Evolutionary conservation across 2,888 invertebrate species (phyloP).

Genomic region (Pollenia griseotomentosa): DNA sequence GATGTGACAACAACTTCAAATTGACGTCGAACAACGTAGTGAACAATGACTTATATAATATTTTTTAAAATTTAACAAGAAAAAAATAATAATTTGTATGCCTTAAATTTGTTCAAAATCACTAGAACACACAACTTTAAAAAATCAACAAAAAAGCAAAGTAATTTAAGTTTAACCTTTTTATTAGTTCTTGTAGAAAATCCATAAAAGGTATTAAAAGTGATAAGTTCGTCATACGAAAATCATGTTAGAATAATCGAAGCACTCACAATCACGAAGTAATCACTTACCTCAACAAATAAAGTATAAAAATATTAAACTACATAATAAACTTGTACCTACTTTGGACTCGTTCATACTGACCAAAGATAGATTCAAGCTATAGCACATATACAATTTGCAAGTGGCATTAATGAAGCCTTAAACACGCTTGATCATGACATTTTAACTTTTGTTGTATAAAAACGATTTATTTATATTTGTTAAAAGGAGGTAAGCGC

Average conservation of each 20-base stretch:
- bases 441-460: background rate
- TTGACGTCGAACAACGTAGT: too few relatives aligned
- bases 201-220: constrained; percentile 22
- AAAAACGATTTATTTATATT: too few relatives aligned
- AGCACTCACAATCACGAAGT: background rate
- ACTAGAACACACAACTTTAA: background rate
- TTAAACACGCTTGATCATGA: constrained; percentile 2
- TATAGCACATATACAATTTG: background rate
- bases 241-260: constrained; percentile 38
- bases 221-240: constrained; percentile 14
- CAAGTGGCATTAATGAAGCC: background rate
- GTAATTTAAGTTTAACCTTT: constrained; percentile 35
- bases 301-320: background rate
- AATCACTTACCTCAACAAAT: background rate
- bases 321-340: too few relatives aligned
- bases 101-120: constrained; percentile 20
- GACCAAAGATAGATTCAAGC: background rate
- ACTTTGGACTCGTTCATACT: too few relatives aligned
- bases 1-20: too few relatives aligned
- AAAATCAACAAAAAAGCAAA: background rate
- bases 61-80: background rate
- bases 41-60: too few relatives aligned
- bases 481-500: too few relatives aligned
- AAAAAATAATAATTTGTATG: background rate
- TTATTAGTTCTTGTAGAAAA: background rate